These are phyloP conservation scores for Lithophane semibrunnea DNA, from an alignment of 2,888 invertebrate genomes.

Conservation along the genomic window DNA sequence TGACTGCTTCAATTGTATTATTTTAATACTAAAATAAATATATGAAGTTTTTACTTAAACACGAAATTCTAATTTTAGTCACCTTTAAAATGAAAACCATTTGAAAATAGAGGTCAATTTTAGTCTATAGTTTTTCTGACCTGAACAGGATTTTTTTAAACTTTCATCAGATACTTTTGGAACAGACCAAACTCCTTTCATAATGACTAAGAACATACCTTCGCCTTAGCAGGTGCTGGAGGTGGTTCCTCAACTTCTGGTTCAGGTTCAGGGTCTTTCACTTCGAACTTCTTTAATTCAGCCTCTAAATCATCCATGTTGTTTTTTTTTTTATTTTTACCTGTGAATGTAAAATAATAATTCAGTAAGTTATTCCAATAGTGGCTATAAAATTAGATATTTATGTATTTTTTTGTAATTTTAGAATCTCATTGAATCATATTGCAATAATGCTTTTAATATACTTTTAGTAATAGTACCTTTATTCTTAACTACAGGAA, in stretches of 20 bases:
- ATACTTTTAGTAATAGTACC: conserved; percentile 66
- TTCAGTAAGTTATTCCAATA: background rate
- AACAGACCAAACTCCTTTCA: background rate
- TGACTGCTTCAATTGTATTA: too few species aligned
- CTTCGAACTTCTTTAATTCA: conserved; percentile 86
- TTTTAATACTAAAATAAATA: too few species aligned
- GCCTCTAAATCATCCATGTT: conserved; percentile 87
- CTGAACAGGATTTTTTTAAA: background rate
- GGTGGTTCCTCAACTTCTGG: conserved; percentile 71
- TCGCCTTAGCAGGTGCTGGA: conserved; percentile 67
- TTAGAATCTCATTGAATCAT: background rate
- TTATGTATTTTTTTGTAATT: background rate
- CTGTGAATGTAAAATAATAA: conserved; percentile 62
- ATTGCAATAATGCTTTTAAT: background rate
- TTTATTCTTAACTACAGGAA: conserved; percentile 85
- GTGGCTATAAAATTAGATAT: background rate
- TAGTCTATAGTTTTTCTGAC: background rate
- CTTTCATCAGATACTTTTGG: background rate
- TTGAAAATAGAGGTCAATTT: background rate
- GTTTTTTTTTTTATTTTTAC: conserved; percentile 84
- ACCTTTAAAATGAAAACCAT: background rate
- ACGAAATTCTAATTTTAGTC: too few species aligned
- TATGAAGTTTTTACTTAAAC: too few species aligned
- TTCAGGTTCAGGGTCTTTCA: conserved; percentile 81
- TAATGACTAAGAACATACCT: conserved; percentile 66